A percentile compares a stretch with the other conserved stretches of the same genome.
Evolutionary conservation across 1,140 invertebrate genomes (phyloP).

Genomic region (Pogonomyrmex californicus): DNA sequence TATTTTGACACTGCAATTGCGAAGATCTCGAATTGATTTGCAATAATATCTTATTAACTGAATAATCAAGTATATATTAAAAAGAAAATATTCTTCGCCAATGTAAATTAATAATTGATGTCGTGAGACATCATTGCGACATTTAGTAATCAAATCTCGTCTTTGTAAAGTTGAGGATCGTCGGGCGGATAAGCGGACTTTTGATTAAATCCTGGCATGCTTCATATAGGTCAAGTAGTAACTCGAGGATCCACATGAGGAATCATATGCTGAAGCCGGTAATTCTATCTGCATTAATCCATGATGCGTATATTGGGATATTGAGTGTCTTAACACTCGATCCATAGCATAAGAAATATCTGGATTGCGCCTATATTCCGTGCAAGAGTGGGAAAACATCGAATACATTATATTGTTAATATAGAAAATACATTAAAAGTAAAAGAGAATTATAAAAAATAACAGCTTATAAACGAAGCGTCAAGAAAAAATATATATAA

Average conservation of each 20-base stretch:
- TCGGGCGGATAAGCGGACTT: constrained; percentile 31
- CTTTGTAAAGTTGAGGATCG: constrained; percentile 12
- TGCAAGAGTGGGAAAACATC: not conserved
- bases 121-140: constrained; percentile 66
- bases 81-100: not conserved
- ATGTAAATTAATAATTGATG: constrained; percentile 69
- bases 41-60: no score
- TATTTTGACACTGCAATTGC: no score
- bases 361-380: not conserved
- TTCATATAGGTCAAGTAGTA: constrained; percentile 75
- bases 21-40: no score
- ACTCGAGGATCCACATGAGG: constrained; percentile 66
- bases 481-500: not conserved
- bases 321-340: constrained; percentile 1
- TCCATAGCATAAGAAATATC: constrained; percentile 2
- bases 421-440: not conserved
- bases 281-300: constrained; percentile 41
- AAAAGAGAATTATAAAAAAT: not conserved
- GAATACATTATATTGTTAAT: not conserved
- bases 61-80: no score
- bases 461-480: not conserved
- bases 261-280: constrained; percentile 32
- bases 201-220: constrained; percentile 29
- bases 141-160: constrained; percentile 74
- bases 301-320: not conserved